Percentiles rank a stretch among this genome's conserved stretches.
phyloP scores from a whole-genome alignment of 2,113 vertebrate species.

The Gila orcuttii region DNA sequence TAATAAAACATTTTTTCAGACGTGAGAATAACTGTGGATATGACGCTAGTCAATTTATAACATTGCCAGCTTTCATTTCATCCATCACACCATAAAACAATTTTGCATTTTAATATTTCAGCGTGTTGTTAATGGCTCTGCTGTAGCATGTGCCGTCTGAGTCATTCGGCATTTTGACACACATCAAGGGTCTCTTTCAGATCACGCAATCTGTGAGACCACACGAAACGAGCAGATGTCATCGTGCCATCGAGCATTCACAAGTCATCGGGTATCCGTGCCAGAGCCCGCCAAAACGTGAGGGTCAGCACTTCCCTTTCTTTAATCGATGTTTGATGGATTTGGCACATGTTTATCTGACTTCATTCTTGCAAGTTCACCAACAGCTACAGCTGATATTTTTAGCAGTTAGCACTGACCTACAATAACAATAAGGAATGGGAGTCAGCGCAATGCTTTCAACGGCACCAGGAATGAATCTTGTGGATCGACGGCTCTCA shows the following conservation, averaged over 20 bases:
- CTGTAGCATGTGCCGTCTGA: not conserved
- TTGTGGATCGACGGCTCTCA: not conserved
- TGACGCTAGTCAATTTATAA: not conserved
- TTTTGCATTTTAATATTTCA: not conserved
- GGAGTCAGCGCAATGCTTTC: not conserved
- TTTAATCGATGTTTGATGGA: constrained; percentile 52
- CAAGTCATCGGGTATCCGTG: constrained; percentile 63
- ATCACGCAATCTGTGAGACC: constrained; percentile 45
- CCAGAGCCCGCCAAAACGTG: constrained; percentile 57
- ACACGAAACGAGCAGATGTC: constrained; percentile 67
- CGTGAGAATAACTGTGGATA: not conserved
- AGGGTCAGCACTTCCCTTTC: constrained; percentile 40
- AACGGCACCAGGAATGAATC: not conserved
- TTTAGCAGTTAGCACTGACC: constrained; percentile 16
- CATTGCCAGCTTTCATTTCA: not conserved
- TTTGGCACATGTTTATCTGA: constrained; percentile 23
- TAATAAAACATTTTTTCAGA: not conserved
- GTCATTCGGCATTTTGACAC: constrained; percentile 41
- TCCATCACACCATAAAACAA: not conserved
- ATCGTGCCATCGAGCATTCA: constrained; percentile 70
- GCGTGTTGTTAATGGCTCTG: not conserved
- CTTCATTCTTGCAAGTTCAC: not conserved
- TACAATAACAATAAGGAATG: constrained; percentile 23
- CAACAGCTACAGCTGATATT: not conserved
- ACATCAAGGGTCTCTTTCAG: constrained; percentile 55